phyloP scores from a whole-genome alignment of 1,140 invertebrate genomes.

The Pogonomyrmex californicus region DNA sequence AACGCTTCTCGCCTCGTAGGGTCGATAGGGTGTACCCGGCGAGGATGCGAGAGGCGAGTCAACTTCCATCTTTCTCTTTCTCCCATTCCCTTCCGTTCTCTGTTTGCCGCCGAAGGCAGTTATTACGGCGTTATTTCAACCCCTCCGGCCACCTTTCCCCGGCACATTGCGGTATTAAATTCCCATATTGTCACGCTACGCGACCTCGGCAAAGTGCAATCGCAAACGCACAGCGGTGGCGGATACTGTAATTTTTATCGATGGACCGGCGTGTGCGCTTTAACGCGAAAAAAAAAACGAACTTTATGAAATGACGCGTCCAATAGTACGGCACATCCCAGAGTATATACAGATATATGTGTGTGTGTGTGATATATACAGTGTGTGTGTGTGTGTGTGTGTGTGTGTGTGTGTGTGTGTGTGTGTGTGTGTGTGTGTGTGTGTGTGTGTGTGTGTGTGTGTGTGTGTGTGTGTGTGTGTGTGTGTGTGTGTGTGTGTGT shows the following conservation, averaged over 20 bases:
- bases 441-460: background rate
- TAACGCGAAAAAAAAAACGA: constrained; percentile 43
- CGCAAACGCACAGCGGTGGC: constrained; percentile 42
- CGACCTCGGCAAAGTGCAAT: constrained; percentile 66
- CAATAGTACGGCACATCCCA: constrained; percentile 1
- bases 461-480: too few relatives aligned
- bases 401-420: too few relatives aligned
- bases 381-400: too few relatives aligned
- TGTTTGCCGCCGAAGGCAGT: constrained; percentile 72
- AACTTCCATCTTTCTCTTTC: constrained; percentile 18
- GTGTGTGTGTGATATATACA: too few relatives aligned
- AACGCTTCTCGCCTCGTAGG: constrained; percentile 31
- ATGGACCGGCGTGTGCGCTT: constrained; percentile 56
- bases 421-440: too few relatives aligned
- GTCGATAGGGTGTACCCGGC: constrained; percentile 47
- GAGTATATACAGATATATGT: too few relatives aligned
- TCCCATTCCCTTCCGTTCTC: constrained; percentile 5
- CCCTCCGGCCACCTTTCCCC: constrained; percentile 33
- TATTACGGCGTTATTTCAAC: constrained; percentile 77
- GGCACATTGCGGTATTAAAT: constrained; percentile 74
- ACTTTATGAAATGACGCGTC: constrained; percentile 62
- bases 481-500: background rate
- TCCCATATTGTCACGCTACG: constrained; percentile 74
- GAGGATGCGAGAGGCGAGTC: constrained; percentile 51
- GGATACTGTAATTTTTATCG: constrained; percentile 72